These are phyloP conservation scores for Ptychodera flava DNA, from an alignment of 35 echinoderm and acorn worm genomes.

Conservation along the genomic window DNA sequence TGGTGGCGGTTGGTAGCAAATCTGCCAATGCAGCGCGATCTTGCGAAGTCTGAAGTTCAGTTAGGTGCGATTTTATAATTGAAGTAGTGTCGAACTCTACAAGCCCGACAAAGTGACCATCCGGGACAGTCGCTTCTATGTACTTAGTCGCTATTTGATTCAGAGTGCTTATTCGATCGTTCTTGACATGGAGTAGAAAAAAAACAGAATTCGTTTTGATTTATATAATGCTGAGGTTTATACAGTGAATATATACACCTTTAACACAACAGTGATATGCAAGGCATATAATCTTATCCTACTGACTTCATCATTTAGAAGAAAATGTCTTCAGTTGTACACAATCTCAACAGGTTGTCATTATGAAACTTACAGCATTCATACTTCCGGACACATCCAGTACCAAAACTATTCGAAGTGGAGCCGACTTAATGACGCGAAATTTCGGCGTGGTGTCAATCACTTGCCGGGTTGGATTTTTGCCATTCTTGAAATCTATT, in stretches of 20 bases:
- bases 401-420: slow-evolving; percentile 31
- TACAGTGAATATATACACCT: too few relatives aligned
- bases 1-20: not conserved
- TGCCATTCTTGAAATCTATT: slow-evolving; percentile 21
- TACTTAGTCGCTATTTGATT: not conserved
- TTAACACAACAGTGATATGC: too few relatives aligned
- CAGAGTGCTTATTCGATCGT: slow-evolving; percentile 4
- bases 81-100: not conserved
- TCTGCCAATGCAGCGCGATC: not conserved
- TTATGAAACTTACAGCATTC: too few relatives aligned
- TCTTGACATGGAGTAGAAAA: too few relatives aligned
- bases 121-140: not conserved
- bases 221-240: too few relatives aligned
- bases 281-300: too few relatives aligned
- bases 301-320: too few relatives aligned
- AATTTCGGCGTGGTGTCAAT: slow-evolving; percentile 27
- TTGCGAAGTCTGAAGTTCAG: slow-evolving; percentile 4
- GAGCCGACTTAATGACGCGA: not conserved
- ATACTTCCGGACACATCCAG: slow-evolving; percentile 36
- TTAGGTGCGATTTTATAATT: not conserved
- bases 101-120: slow-evolving; percentile 6
- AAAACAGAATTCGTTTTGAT: too few relatives aligned
- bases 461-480: slow-evolving; percentile 12
- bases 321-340: too few relatives aligned
- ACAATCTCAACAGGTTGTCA: too few relatives aligned